phyloP scores from a whole-genome alignment of 2,113 vertebrate genomes.

The Chamaetylas fuelleborni region DNA sequence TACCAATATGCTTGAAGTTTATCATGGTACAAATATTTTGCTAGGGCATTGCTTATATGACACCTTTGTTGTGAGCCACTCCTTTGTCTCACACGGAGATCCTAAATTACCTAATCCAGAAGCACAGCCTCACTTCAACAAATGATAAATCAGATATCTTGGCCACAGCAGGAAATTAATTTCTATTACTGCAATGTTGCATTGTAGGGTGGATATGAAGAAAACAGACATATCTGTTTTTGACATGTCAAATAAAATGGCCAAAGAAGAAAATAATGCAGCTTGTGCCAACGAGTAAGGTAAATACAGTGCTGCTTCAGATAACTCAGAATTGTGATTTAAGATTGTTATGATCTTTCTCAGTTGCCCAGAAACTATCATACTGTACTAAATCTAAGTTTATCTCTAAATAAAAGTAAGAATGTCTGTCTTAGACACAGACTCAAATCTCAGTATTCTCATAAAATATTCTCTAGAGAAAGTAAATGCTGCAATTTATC shows the following conservation, averaged over 20 bases:
- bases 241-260: background rate
- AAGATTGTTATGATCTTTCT: background rate
- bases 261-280: background rate
- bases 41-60: background rate
- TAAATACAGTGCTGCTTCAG: background rate
- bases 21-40: background rate
- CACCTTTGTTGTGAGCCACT: background rate
- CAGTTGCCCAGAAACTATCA: constrained; percentile 6
- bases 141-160: background rate
- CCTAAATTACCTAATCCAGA: background rate
- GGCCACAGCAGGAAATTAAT: background rate
- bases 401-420: background rate
- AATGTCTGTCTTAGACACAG: background rate
- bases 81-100: background rate
- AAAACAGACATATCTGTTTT: background rate
- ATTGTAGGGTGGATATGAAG: background rate
- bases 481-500: background rate
- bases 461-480: background rate
- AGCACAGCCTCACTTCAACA: background rate
- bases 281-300: background rate
- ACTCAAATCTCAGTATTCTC: constrained; percentile 13
- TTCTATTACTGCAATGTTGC: background rate
- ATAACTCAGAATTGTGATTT: background rate
- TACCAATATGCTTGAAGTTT: background rate
- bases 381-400: background rate